Percentiles rank a stretch among this genome's conserved stretches.
phyloP scores from a whole-genome alignment of 2,113 vertebrate genomes.

The Centropristis striata region DNA sequence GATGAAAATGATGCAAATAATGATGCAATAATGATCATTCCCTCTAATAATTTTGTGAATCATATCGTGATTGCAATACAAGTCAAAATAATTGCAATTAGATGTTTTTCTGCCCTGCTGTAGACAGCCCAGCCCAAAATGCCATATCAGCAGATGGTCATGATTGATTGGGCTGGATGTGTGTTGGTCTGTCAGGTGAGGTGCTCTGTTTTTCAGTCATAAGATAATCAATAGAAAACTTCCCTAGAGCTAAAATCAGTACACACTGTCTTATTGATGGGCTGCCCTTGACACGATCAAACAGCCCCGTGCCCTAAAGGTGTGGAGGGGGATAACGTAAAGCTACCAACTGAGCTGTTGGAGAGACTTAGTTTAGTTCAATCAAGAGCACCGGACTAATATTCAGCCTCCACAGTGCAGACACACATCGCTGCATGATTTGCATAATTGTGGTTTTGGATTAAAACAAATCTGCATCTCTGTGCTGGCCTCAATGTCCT shows the following conservation, averaged over 20 bases:
- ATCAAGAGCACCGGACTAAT: constrained; percentile 13
- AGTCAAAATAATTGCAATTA: too few relatives aligned
- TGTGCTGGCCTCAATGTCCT: constrained; percentile 6
- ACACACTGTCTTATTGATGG: constrained; percentile 79
- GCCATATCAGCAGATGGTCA: constrained; percentile 60
- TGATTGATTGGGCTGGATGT: constrained; percentile 63
- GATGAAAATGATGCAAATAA: too few relatives aligned
- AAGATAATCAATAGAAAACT: constrained; percentile 75
- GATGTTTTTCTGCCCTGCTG: neutral
- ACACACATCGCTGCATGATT: neutral
- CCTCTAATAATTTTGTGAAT: too few relatives aligned
- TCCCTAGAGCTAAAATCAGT: constrained; percentile 78
- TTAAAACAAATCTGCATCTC: constrained; percentile 50
- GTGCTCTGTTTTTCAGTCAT: constrained; percentile 68
- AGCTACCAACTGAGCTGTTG: constrained; percentile 46
- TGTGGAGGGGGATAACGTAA: constrained; percentile 47
- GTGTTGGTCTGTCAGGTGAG: constrained; percentile 63
- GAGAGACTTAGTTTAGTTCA: constrained; percentile 24
- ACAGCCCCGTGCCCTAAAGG: constrained; percentile 69
- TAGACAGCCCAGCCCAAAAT: constrained; percentile 15
- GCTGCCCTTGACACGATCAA: constrained; percentile 78
- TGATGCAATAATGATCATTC: too few relatives aligned
- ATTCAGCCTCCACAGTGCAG: constrained; percentile 2
- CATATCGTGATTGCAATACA: too few relatives aligned
- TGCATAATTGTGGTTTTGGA: constrained; percentile 36